A percentile compares a stretch with the other conserved stretches of the same genome.
These are phyloP conservation scores for Arrhopalites spinosus DNA, from an alignment of 2,888 invertebrate species.

Conservation along the genomic window DNA sequence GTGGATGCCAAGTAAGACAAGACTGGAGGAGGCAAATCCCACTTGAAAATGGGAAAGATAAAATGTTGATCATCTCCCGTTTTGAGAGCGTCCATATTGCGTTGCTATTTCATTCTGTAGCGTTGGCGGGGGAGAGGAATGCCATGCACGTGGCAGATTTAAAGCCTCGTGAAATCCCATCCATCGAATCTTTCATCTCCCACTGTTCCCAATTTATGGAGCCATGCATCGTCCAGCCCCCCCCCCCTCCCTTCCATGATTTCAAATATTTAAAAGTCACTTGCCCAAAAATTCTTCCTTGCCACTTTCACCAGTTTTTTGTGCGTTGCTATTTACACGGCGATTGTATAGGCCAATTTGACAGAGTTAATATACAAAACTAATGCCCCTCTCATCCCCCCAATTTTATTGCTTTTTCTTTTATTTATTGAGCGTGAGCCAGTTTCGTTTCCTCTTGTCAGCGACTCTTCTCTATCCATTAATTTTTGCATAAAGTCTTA, in stretches of 20 bases:
- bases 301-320: too few species aligned
- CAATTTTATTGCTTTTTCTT: too few species aligned
- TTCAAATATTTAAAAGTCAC: conserved; percentile 32
- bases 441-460: too few species aligned
- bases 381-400: too few species aligned
- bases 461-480: too few species aligned
- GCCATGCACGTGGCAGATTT: conserved; percentile 53
- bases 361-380: too few species aligned
- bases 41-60: conserved; percentile 46
- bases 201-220: conserved; percentile 48
- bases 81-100: conserved; percentile 18
- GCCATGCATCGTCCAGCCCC: conserved; percentile 10
- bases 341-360: too few species aligned
- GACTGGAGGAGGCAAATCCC: conserved; percentile 37
- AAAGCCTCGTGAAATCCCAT: conserved; percentile 47
- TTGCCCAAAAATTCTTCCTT: too few species aligned
- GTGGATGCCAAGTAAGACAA: too few species aligned
- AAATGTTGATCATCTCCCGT: conserved; percentile 52
- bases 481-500: too few species aligned
- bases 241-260: background rate
- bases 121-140: conserved; percentile 6
- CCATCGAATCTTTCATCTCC: conserved; percentile 51
- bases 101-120: background rate
- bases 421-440: too few species aligned
- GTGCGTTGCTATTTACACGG: too few species aligned